A percentile compares a stretch with the other conserved stretches of the same genome.
Evolutionary conservation across 2,888 invertebrate species (phyloP).

Genomic region (Melinopterus prodromus): DNA sequence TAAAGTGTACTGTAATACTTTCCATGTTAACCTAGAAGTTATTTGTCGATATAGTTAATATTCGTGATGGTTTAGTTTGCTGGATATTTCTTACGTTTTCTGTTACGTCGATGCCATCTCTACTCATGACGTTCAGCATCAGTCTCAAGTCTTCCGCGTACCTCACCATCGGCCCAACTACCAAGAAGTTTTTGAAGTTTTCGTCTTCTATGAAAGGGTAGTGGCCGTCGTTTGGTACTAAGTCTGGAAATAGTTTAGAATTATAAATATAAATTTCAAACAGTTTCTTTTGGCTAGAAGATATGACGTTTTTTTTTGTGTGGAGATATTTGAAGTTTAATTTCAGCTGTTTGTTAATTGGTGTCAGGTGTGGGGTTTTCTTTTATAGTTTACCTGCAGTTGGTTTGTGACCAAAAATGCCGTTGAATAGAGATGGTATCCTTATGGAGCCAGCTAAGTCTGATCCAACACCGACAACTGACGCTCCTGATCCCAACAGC

Average conservation of each 20-base stretch:
- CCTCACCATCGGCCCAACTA: conserved; percentile 80
- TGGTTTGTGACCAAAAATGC: conserved; percentile 89
- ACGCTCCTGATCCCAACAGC: conserved; percentile 77
- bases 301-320: not conserved
- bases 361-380: no score
- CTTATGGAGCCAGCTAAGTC: conserved; percentile 91
- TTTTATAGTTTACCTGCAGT: conserved; percentile 67
- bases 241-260: conserved; percentile 57
- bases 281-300: not conserved
- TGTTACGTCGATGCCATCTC: conserved; percentile 59
- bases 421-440: conserved; percentile 83
- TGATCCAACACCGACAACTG: conserved; percentile 81
- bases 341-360: no score
- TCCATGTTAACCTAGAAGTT: conserved; percentile 21
- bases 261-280: not conserved
- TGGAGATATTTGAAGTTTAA: no score
- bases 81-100: conserved; percentile 58
- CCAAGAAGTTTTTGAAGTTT: conserved; percentile 63
- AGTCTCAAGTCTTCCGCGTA: conserved; percentile 78
- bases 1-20: conserved; percentile 26
- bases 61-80: not conserved
- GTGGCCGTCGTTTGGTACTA: conserved; percentile 68
- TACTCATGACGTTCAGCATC: conserved; percentile 68
- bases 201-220: conserved; percentile 65
- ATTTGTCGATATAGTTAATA: not conserved